Percentiles rank a stretch among this genome's conserved stretches.
Conservation (phyloP, 2,888 invertebrate genomes). For the Coelopa pilipes region DNA sequence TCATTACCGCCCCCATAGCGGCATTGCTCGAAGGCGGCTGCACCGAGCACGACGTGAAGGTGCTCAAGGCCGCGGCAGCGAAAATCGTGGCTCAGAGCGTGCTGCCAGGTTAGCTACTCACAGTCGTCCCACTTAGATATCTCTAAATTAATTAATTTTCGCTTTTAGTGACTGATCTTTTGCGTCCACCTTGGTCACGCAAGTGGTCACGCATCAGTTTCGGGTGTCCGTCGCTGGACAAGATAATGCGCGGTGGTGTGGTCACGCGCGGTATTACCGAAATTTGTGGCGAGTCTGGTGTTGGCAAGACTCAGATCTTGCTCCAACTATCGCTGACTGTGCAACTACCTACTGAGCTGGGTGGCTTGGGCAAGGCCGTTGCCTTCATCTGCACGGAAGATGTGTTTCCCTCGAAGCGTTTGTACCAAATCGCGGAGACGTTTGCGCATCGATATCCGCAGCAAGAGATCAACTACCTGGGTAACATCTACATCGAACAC, state of each 20-base stretch:
- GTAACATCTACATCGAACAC: conserved; percentile 76
- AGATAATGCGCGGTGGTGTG: conserved; percentile 74
- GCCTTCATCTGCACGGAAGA: conserved; percentile 80
- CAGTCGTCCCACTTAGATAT: background rate
- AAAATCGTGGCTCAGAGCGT: conserved; percentile 56
- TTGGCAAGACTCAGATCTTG: conserved; percentile 81
- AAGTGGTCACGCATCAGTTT: conserved; percentile 61
- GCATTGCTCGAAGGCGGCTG: conserved; percentile 54
- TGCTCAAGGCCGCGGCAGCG: conserved; percentile 61
- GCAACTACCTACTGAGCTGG: conserved; percentile 69
- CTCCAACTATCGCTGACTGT: conserved; percentile 77
- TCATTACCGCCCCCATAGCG: conserved; percentile 50
- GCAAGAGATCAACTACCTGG: conserved; percentile 66
- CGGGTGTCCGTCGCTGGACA: conserved; percentile 73
- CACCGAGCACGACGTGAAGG: conserved; percentile 58
- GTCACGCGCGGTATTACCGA: conserved; percentile 76
- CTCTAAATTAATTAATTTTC: background rate
- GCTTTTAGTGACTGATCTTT: conserved; percentile 42
- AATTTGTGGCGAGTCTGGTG: conserved; percentile 77
- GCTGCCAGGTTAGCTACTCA: conserved; percentile 32
- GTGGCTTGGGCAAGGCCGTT: conserved; percentile 71
- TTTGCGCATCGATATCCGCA: conserved; percentile 61
- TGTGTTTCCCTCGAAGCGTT: conserved; percentile 76
- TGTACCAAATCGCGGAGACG: conserved; percentile 70
- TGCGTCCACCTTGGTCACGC: conserved; percentile 49